Percentiles rank a stretch among this genome's conserved stretches.
Conservation (phyloP, 1,140 invertebrate species). For the Rhizoglyphus robini region DNA sequence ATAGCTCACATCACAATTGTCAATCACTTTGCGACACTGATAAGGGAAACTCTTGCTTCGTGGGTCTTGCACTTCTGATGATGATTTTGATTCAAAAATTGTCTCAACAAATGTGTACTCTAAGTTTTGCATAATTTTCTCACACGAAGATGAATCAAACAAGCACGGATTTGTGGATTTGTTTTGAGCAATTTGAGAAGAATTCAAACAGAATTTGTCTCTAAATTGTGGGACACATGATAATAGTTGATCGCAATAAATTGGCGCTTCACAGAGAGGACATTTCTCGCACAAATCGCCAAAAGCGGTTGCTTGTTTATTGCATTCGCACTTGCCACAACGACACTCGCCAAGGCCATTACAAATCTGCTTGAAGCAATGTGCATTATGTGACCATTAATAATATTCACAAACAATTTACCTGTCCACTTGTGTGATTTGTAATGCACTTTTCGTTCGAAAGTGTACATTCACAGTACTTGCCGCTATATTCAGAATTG, state of each 20-base stretch:
- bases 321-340: constrained; percentile 20
- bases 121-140: too few species aligned
- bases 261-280: constrained; percentile 7
- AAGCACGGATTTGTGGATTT: too few species aligned
- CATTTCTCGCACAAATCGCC: constrained; percentile 16
- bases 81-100: too few species aligned
- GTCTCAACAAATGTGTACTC: too few species aligned
- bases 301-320: background rate
- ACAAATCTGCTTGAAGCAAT: constrained; percentile 8
- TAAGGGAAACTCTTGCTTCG: too few species aligned
- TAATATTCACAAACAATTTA: background rate
- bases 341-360: constrained; percentile 16
- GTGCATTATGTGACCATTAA: background rate
- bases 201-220: background rate
- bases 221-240: background rate
- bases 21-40: background rate
- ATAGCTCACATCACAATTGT: background rate
- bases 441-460: background rate
- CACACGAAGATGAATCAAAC: too few species aligned
- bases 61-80: too few species aligned
- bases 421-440: background rate
- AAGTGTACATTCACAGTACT: constrained; percentile 11
- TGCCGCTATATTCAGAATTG: background rate
- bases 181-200: too few species aligned
- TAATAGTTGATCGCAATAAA: background rate